Base-by-base conservation (phyloP, 2,888 invertebrate species). In the Eupeodes luniger region DNA sequence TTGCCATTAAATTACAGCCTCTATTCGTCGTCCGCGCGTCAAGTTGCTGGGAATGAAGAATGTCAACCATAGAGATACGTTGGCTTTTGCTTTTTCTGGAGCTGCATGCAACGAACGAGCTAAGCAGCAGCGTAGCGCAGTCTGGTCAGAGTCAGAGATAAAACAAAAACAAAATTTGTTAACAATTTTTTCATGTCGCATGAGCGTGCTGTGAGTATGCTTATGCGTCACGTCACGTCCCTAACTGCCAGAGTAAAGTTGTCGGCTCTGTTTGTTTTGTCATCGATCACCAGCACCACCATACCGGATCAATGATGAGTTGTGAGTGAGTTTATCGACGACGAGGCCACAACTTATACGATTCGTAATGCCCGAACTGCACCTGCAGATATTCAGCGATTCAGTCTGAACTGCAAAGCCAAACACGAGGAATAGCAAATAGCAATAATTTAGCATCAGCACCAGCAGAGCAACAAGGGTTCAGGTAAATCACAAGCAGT, bases 271-370 rank as follows among this genome's bases (percentile, higher is more conserved):
- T 80, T 70, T 76, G 75, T 82, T 82, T 69, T 87, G 79, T 40
- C 79, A 87, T 87, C 76, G 83, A 87, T 87, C 87, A 76, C 64
- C 40, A 9, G 6, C 40, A 9, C 40, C 40, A 9, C 40, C 69
- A 64, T 79, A 69, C 79, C 82, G 75, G 78, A 64, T 57, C 76
- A 72, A 83, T 83, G 87, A 87, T 87, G 87, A 87, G 86, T 87
- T 87, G 86, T 87, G 81, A 81, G 82, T 59, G 85, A 85, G 77
- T 81, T 81, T 77, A 81, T 78, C 72, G 77, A 62, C 72, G 77
- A 62, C 81, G 81, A 85, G 81, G 81, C 36, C 77, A 62, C 72
- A 66, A 67, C 74, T 55, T 62, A 70, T 76, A 69, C 74, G 9
- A 67, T 14, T n/a, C 51, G 4, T 40, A 40, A 4, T 5, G 5